Evolutionary conservation across 2,797 vertebrate species (phyloP).

Genomic region (Trachops cirrhosus): DNA sequence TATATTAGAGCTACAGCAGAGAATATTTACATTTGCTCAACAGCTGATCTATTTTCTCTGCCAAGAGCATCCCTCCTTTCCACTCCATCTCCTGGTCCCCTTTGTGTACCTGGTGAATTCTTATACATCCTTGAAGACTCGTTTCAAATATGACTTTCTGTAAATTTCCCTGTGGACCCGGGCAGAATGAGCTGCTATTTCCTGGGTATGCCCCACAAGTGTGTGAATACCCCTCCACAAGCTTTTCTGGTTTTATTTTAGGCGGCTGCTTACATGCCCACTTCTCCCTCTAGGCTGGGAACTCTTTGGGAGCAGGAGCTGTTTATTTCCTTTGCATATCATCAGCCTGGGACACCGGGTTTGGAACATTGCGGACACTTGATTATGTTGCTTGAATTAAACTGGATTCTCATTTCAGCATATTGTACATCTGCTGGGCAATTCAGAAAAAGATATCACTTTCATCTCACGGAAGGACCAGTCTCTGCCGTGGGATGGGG

Average conservation of each 20-base stretch:
- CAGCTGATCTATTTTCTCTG: neutral
- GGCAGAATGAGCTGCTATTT: neutral
- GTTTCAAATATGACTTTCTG: neutral
- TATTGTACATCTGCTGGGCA: neutral
- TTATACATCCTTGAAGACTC: neutral
- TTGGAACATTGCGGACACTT: neutral
- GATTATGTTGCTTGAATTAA: neutral
- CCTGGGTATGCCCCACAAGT: neutral
- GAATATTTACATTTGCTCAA: neutral
- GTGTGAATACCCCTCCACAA: neutral
- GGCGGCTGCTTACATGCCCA: neutral
- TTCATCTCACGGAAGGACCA: neutral
- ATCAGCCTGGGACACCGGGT: neutral
- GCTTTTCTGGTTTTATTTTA: constrained; percentile 31
- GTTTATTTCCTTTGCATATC: constrained; percentile 46
- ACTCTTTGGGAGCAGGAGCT: neutral
- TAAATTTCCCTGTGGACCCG: constrained; percentile 11
- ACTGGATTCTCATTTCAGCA: neutral
- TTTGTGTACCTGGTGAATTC: neutral
- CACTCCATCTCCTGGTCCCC: neutral
- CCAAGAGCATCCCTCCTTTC: neutral
- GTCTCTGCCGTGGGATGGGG: too few relatives aligned
- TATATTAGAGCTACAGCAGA: neutral
- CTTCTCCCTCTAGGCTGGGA: neutral
- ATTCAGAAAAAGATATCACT: neutral